Evolutionary conservation across 2,113 vertebrate genomes (phyloP), one percentile per base, ranked within the genome.

Genomic region (Vicugna pacos): DNA sequence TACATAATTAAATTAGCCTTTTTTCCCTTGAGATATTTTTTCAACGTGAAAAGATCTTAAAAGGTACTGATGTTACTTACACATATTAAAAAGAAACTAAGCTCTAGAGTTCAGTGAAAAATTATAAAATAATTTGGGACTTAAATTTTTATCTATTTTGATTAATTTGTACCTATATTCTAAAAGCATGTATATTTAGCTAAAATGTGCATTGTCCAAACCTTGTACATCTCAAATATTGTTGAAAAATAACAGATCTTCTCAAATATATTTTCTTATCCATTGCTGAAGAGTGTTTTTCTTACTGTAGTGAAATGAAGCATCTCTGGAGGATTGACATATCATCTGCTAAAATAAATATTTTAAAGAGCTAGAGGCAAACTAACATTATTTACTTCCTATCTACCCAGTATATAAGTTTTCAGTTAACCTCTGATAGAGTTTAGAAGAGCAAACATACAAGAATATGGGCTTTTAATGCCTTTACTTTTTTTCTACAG

Each of bases 21-120:
- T 65, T 54, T 30, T 11, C 3, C 22, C 35, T 72, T 1, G n/a
- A 67, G 7, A 42, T 9, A 50, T 42, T 86, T 82, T 81, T 82
- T 95, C 79, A 75, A 92, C 8, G 82, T 35, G 50, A 87, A 62
- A 86, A 70, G 30, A 80, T 89, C 16, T 86, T 72, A 42, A 70
- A 89, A 76, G 3, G 46, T 17, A 72, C 12, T 79, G 12, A 54
- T 93, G 62, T 16, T 38, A 22, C 2, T 16, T 38, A 22, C 2
- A 14, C 8, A 75, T 30, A 24, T 3, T 10, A 4, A 81, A 64
- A 84, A 87, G 22, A 70, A 0, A 50, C 81, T 22, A 97, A 76
- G 17, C 8, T 64, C 24, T 93, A 22, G 24, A 50, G 17, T 58
- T 69, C 73, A 62, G 24, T 62, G 0, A 6, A 85, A 76, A 86